These are phyloP conservation scores for Neomicropteryx cornuta DNA, from an alignment of 1,140 invertebrate species.

Conservation along the genomic window DNA sequence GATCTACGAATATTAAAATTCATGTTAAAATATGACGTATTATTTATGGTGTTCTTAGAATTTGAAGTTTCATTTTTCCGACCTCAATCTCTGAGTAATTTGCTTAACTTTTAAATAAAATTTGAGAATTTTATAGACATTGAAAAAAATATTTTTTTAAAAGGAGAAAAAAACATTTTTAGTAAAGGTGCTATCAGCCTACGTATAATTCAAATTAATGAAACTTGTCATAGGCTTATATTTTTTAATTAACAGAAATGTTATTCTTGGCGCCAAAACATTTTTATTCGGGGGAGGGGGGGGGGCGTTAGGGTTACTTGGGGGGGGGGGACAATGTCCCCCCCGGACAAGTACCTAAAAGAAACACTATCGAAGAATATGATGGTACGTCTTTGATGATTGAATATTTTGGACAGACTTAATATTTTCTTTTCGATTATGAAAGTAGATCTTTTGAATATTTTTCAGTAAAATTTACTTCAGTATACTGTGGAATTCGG, in stretches of 20 bases:
- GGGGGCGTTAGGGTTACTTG: too few species aligned
- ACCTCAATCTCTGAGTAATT: conserved; percentile 5
- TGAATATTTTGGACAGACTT: neutral
- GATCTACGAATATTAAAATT: too few species aligned
- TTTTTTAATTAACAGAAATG: too few species aligned
- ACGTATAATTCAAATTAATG: too few species aligned
- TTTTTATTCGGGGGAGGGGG: too few species aligned
- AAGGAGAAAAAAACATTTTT: too few species aligned
- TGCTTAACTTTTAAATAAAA: conserved; percentile 6
- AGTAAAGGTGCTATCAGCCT: too few species aligned
- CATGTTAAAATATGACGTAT: neutral
- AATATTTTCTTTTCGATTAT: conserved; percentile 1
- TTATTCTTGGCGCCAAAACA: too few species aligned
- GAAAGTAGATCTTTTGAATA: neutral
- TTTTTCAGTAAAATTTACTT: conserved; percentile 6
- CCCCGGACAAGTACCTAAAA: neutral
- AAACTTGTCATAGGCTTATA: too few species aligned
- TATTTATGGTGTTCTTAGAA: neutral
- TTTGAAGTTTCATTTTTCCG: neutral
- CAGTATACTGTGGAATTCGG: neutral
- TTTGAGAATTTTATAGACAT: neutral
- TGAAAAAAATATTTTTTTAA: too few species aligned
- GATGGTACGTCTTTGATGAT: neutral
- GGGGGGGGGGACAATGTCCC: too few species aligned
- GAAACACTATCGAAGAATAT: neutral